Evolutionary conservation across 2,888 invertebrate species (phyloP).

Genomic region (Chaetoderma sp.): DNA sequence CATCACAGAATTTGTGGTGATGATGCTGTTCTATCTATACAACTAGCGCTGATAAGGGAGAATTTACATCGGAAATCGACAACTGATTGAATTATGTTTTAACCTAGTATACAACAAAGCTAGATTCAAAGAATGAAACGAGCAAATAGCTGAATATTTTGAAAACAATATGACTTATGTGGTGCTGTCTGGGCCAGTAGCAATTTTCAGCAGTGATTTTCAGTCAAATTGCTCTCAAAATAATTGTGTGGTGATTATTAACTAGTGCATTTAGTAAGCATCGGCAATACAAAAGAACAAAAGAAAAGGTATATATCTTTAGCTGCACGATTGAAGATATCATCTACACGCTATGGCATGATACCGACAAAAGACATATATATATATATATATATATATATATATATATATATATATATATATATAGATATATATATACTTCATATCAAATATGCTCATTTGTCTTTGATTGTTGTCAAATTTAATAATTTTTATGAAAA

Average conservation of each 20-base stretch:
- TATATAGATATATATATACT: not conserved
- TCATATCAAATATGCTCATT: too few relatives aligned
- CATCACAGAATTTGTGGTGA: not conserved
- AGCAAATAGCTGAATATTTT: not conserved
- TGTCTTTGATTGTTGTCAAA: too few relatives aligned
- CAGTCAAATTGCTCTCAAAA: too few relatives aligned
- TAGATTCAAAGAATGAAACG: not conserved
- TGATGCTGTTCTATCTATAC: too few relatives aligned
- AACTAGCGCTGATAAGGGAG: not conserved
- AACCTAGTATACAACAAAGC: not conserved
- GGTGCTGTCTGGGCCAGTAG: too few relatives aligned
- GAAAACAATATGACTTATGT: not conserved
- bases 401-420: not conserved
- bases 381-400: conserved; percentile 6
- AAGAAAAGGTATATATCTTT: not conserved
- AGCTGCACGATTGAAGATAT: not conserved
- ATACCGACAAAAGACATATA: not conserved
- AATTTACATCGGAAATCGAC: too few relatives aligned
- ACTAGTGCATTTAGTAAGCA: too few relatives aligned
- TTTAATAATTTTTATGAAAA: too few relatives aligned
- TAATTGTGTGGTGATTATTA: too few relatives aligned
- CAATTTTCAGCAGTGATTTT: too few relatives aligned
- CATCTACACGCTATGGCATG: not conserved
- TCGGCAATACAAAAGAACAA: not conserved
- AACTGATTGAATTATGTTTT: too few relatives aligned